These are phyloP conservation scores for Odocoileus virginianus DNA, from an alignment of 2,113 vertebrate species.

Conservation along the genomic window DNA sequence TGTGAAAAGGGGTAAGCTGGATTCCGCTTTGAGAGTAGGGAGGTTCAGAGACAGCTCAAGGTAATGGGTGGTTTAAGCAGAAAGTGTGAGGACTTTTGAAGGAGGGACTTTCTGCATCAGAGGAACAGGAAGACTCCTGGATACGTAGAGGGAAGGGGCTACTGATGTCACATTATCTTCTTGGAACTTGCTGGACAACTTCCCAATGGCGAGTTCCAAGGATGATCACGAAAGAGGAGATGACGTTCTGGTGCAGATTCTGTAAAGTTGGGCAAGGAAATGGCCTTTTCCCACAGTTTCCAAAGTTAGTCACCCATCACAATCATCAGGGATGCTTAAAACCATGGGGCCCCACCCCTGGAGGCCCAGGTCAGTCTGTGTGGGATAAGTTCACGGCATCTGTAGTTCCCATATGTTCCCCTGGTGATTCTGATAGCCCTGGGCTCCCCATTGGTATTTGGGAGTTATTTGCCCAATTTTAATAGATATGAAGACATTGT, in stretches of 20 bases:
- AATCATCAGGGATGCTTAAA: background rate
- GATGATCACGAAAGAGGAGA: background rate
- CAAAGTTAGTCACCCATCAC: background rate
- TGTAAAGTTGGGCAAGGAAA: background rate
- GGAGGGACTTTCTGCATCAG: background rate
- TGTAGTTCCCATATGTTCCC: background rate
- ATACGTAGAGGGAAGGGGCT: background rate
- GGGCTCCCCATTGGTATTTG: background rate
- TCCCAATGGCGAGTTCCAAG: background rate
- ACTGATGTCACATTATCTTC: accelerated
- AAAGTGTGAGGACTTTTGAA: background rate
- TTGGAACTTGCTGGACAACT: background rate
- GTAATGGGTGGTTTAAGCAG: background rate
- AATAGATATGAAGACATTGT: background rate
- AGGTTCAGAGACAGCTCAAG: background rate
- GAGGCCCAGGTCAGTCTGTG: accelerated
- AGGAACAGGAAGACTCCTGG: background rate
- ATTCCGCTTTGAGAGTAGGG: background rate
- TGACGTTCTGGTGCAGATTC: background rate
- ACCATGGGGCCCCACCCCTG: accelerated
- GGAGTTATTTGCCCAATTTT: background rate
- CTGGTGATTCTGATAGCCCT: background rate
- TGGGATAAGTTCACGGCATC: accelerated
- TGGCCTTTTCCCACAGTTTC: background rate
- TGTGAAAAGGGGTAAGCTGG: background rate